Base-by-base conservation (phyloP, 2,113 vertebrate species). In the Thymallus thymallus region DNA sequence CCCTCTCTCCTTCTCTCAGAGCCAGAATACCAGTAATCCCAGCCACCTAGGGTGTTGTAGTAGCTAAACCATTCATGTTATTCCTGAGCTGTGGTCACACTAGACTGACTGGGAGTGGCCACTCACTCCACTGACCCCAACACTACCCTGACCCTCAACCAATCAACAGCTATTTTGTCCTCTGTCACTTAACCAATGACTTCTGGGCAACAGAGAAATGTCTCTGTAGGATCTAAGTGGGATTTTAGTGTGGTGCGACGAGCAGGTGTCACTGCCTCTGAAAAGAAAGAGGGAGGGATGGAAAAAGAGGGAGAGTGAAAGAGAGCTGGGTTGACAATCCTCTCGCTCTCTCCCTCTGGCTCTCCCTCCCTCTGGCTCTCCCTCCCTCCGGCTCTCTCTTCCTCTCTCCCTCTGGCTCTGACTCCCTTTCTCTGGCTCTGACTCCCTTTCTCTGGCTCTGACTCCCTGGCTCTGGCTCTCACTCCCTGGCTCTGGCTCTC, bases 251-350 rank as follows among this genome's bases (percentile, higher is more conserved):
- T 26, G 60, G 24, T 29, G 62, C 23, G 30, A 64, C 62, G 14
- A 22, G 87, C 76, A 72, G 51, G 24, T 62, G 56, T 41, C 51
- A 62, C 29, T 51, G 75, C 74, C 71, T 10, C n/a, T 29, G 71
- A 51, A 22, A 35, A 60, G 69, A 4, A 35, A 4, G 67, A 16
- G 45, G 24, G 67, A 69, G 41, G 12, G 45, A 32, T 12, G 1
- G 22, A 64, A 13, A 26, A 2, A 66, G 63, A 66, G 4, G 24
- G 4, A 30, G 29, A 26, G 23, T 12, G 24, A 26, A 6, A 10
- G 29, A 32, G 64, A 29, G 62, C 12, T 5, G 58, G 23, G 62
- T n/a, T 12, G 6, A 22, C 22, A 13, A 5, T 76, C 72, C 70
- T 30, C 70, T 71, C 69, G 48, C 60, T 73, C 65, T 78, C 20